These are phyloP conservation scores for Dynastes hyllus DNA, from an alignment of 2,888 invertebrate genomes.

Conservation along the genomic window DNA sequence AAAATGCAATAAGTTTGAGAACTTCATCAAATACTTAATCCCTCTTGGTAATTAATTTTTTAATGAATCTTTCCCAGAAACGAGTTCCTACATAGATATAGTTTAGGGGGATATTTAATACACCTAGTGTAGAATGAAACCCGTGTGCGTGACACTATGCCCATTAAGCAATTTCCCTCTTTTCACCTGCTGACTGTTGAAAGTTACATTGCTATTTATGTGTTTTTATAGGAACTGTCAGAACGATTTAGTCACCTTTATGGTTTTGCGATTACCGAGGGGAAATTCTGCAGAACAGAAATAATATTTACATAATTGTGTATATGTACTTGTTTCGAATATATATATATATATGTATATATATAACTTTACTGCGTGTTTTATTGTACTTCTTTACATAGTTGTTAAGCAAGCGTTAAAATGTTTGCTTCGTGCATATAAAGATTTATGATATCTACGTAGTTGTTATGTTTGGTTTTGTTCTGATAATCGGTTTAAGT, in stretches of 20 bases:
- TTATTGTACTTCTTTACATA: constrained; percentile 12
- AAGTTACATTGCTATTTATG: constrained; percentile 6
- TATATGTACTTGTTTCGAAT: background rate
- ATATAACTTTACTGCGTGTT: background rate
- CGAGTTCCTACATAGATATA: no score
- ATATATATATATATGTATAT: background rate
- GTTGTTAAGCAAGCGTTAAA: constrained; percentile 2
- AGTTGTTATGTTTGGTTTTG: background rate
- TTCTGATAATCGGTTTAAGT: background rate
- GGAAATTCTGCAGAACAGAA: background rate
- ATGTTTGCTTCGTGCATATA: background rate
- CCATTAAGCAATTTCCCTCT: constrained; percentile 17
- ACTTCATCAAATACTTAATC: no score
- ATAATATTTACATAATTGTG: constrained; percentile 14
- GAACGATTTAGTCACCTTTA: background rate
- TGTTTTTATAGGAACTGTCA: constrained; percentile 7
- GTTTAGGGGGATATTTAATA: no score
- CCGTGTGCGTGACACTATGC: constrained; percentile 5
- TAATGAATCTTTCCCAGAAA: no score
- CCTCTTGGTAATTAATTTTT: no score
- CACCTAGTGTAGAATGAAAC: background rate
- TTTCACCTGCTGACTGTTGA: constrained; percentile 13
- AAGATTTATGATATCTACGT: background rate
- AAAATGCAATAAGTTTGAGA: no score
- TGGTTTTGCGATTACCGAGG: background rate